Percentiles rank a stretch among this genome's conserved stretches.
These are phyloP conservation scores for Paramormyrops hopkinsi DNA, from an alignment of 2,797 vertebrate genomes.

Conservation along the genomic window DNA sequence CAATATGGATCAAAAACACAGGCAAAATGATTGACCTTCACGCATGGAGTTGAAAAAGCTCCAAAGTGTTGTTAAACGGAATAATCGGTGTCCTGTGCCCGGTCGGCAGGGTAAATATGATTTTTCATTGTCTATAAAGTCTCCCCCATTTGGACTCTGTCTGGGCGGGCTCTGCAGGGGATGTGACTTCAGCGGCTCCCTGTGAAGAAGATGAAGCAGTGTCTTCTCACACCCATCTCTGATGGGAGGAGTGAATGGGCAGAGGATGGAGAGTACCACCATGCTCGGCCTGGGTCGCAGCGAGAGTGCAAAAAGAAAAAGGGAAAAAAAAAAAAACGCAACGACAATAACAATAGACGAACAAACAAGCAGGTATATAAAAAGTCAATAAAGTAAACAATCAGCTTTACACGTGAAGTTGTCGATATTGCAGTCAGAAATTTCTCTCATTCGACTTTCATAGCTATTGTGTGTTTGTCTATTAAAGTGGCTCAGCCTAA, in stretches of 20 bases:
- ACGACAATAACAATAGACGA: constrained; percentile 3
- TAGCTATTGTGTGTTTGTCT: constrained; percentile 40
- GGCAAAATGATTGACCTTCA: not conserved
- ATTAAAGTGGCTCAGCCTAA: constrained; percentile 53
- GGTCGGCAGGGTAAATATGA: not conserved
- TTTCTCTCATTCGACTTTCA: constrained; percentile 37
- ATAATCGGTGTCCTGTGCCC: not conserved
- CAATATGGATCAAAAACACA: not conserved
- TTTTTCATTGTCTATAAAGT: not conserved
- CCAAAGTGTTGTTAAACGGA: not conserved
- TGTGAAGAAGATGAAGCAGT: constrained; percentile 42
- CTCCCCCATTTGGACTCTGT: constrained; percentile 33
- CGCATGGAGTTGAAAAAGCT: not conserved
- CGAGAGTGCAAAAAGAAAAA: constrained; percentile 38
- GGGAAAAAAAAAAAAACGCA: constrained; percentile 28
- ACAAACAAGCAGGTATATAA: constrained; percentile 57
- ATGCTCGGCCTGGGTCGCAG: constrained; percentile 19
- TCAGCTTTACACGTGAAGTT: constrained; percentile 40
- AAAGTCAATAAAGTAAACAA: constrained; percentile 17
- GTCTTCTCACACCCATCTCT: constrained; percentile 34
- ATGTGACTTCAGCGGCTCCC: constrained; percentile 36
- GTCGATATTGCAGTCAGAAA: constrained; percentile 71
- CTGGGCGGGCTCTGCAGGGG: constrained; percentile 33
- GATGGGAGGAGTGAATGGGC: constrained; percentile 32
- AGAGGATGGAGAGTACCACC: constrained; percentile 18